Evolutionary conservation across 2,113 vertebrate genomes (phyloP).

Genomic region (Cinclus mexicanus): DNA sequence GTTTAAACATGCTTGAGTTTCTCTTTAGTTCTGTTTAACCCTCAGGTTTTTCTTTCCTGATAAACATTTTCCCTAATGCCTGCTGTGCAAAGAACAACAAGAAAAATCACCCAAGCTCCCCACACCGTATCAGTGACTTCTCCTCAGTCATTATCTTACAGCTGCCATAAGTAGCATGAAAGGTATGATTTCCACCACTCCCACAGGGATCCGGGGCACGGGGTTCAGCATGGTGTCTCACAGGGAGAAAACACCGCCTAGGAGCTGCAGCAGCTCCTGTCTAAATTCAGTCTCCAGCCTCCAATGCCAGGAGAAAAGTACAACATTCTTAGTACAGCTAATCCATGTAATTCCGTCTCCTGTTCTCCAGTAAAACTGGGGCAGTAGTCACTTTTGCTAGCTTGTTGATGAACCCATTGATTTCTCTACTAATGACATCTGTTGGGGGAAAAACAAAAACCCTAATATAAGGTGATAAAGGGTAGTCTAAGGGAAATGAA

Average conservation of each 20-base stretch:
- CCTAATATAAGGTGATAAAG: background rate
- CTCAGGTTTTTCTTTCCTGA: constrained; percentile 48
- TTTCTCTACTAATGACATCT: background rate
- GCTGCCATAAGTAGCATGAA: constrained; percentile 22
- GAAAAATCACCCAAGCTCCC: constrained; percentile 38
- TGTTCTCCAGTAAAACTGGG: background rate
- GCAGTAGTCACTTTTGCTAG: background rate
- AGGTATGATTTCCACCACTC: constrained; percentile 37
- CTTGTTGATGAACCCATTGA: background rate
- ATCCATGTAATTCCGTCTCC: background rate
- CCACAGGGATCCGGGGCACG: constrained; percentile 19
- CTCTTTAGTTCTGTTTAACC: constrained; percentile 66
- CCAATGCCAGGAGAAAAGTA: background rate
- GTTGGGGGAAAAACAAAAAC: background rate
- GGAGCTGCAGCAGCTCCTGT: background rate
- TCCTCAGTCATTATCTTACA: constrained; percentile 47
- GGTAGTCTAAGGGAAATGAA: background rate
- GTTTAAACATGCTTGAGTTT: constrained; percentile 69
- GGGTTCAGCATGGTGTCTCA: background rate
- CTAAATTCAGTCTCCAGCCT: background rate
- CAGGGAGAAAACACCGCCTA: constrained; percentile 16
- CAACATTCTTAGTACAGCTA: background rate
- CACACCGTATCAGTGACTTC: constrained; percentile 20
- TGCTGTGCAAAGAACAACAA: constrained; percentile 69
- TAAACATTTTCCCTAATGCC: constrained; percentile 69